Conservation (phyloP, 2,113 vertebrate species). For the Silurus asotus region DNA sequence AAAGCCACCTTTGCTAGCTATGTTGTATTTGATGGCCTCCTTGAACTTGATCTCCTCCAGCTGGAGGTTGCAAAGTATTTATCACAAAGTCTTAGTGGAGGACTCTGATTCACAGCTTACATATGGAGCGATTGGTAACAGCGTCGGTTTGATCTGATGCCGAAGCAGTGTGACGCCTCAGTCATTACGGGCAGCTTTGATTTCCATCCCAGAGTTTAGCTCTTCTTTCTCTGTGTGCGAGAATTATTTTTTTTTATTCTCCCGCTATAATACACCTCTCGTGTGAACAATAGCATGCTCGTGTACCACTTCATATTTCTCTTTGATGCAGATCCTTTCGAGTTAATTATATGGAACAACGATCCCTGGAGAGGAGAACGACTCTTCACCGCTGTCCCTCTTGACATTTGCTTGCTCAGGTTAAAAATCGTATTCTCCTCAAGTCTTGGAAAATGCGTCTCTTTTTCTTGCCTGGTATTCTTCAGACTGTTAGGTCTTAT, state of each 20-base stretch:
- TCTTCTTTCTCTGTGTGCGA: conserved; percentile 6
- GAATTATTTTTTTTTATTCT: conserved; percentile 24
- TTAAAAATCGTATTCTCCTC: conserved; percentile 45
- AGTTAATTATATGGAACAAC: conserved; percentile 54
- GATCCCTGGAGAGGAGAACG: conserved; percentile 37
- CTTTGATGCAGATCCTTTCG: conserved; percentile 50
- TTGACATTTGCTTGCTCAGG: conserved; percentile 54
- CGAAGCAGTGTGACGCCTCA: conserved; percentile 18
- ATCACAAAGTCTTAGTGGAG: background rate
- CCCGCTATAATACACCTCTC: conserved; percentile 29
- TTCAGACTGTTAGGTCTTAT: background rate
- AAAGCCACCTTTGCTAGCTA: background rate
- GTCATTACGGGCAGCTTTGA: conserved; percentile 54
- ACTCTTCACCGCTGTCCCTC: conserved; percentile 37
- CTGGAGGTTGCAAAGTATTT: background rate
- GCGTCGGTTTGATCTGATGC: background rate
- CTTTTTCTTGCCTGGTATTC: background rate
- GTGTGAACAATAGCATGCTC: conserved; percentile 39
- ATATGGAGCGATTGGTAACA: background rate
- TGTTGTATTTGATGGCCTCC: background rate
- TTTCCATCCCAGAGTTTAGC: conserved; percentile 42
- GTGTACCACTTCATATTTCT: conserved; percentile 26
- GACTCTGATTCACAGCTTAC: background rate
- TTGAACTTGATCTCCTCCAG: background rate
- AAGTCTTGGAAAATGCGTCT: background rate